phyloP scores from a whole-genome alignment of 2,113 vertebrate species.

The Mustela nigripes region DNA sequence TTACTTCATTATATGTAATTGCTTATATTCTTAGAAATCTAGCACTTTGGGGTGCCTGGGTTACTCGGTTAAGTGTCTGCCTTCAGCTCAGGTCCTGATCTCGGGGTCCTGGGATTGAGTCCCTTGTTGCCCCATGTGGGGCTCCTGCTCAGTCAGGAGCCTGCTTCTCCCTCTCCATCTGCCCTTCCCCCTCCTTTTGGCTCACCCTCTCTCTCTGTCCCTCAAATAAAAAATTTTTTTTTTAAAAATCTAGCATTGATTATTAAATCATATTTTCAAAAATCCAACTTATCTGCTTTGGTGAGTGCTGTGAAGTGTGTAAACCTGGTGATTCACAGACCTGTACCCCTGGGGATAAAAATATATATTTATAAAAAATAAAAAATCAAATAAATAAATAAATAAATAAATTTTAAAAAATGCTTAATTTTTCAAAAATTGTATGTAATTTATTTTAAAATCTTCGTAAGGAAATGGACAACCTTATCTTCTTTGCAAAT shows the following conservation, averaged over 20 bases:
- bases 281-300: not conserved
- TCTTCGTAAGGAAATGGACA: not conserved
- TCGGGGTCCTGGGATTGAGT: not conserved
- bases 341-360: too few relatives aligned
- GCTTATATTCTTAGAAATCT: not conserved
- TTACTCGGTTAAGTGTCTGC: not conserved
- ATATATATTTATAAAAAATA: too few relatives aligned
- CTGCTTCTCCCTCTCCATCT: not conserved
- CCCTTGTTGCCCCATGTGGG: not conserved
- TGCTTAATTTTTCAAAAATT: conserved; percentile 29
- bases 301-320: too few relatives aligned
- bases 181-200: not conserved
- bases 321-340: too few relatives aligned
- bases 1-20: conserved; percentile 28
- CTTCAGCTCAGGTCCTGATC: not conserved
- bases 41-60: not conserved
- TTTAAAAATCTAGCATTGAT: not conserved
- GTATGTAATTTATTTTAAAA: not conserved
- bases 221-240: not conserved
- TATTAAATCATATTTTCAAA: conserved; percentile 34
- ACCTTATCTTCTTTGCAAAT: conserved; percentile 45
- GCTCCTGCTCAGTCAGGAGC: not conserved
- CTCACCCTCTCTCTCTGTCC: not conserved
- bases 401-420: not conserved
- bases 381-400: too few relatives aligned